Conservation (phyloP, 2,113 vertebrate species). For the Oreochromis tanganicae region DNA sequence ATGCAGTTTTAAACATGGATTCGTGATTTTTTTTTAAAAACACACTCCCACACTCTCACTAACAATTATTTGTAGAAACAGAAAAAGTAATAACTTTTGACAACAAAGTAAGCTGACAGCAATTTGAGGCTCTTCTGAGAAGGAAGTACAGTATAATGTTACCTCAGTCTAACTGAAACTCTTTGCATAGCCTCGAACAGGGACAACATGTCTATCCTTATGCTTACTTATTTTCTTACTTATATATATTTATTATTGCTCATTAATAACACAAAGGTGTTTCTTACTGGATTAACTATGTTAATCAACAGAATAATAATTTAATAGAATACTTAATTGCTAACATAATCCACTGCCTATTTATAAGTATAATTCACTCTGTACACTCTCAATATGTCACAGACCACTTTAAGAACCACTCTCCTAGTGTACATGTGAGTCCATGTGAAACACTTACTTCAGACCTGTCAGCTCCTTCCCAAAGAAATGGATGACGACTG, state of each 20-base stretch:
- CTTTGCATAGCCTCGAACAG: neutral
- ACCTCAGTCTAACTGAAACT: neutral
- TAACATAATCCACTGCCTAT: neutral
- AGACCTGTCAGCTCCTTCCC: constrained; percentile 95
- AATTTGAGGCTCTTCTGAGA: neutral
- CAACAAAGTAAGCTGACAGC: neutral
- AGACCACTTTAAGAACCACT: neutral
- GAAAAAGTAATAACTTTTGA: neutral
- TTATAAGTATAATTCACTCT: neutral
- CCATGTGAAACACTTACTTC: constrained; percentile 78
- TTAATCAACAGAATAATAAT: neutral
- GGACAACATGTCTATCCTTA: neutral
- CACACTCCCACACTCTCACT: neutral
- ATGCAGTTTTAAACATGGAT: neutral
- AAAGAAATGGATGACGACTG: constrained; percentile 95
- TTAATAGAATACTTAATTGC: neutral
- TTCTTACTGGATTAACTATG: neutral
- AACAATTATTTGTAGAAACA: neutral
- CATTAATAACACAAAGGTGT: neutral
- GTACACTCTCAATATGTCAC: neutral
- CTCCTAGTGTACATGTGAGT: neutral
- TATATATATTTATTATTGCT: neutral
- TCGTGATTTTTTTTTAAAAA: neutral
- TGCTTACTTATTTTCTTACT: neutral
- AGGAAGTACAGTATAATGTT: neutral